These are phyloP conservation scores for Patella pellucida DNA, from an alignment of 2,888 invertebrate genomes.

Conservation along the genomic window DNA sequence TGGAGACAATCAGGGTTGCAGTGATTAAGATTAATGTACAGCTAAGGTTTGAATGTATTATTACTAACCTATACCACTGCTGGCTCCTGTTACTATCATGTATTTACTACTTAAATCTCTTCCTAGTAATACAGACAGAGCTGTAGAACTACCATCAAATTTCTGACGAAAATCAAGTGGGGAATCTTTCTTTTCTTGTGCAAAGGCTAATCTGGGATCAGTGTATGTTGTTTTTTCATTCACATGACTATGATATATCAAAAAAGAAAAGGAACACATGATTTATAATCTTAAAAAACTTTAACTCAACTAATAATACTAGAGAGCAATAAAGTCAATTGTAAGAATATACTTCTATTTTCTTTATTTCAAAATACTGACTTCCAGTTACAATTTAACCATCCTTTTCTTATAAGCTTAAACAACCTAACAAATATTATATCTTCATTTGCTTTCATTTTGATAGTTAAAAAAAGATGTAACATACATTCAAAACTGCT, in stretches of 20 bases:
- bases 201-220: constrained; percentile 93
- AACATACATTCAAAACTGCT: too few species aligned
- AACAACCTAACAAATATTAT: too few species aligned
- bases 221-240: constrained; percentile 86
- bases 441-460: too few species aligned
- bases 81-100: constrained; percentile 91
- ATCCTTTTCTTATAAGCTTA: background rate
- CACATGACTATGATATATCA: constrained; percentile 73
- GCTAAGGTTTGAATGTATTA: background rate
- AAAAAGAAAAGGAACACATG: background rate
- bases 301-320: too few species aligned
- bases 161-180: constrained; percentile 71
- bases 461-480: too few species aligned
- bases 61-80: constrained; percentile 84
- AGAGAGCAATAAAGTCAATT: too few species aligned
- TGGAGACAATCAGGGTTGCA: too few species aligned
- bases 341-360: too few species aligned
- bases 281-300: too few species aligned
- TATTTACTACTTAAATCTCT: constrained; percentile 87
- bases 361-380: background rate
- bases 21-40: too few species aligned
- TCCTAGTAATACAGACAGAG: constrained; percentile 87
- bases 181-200: constrained; percentile 69
- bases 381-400: background rate
- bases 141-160: constrained; percentile 89